Base-by-base conservation (phyloP, 2,113 vertebrate genomes). In the Trogon melanurus region DNA sequence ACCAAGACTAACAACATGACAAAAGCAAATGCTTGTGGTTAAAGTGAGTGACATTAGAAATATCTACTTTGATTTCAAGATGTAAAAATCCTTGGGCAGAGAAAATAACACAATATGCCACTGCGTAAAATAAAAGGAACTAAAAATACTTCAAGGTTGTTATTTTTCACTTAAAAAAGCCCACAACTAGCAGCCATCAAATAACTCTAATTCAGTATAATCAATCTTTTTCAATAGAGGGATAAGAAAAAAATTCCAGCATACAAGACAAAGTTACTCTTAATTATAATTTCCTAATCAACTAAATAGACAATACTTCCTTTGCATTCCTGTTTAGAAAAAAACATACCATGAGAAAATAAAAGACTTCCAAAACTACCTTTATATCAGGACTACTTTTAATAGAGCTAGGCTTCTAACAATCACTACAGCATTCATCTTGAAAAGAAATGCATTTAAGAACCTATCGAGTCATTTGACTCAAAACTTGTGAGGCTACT, bases 1-100 rank as follows among this genome's bases (percentile, higher is more conserved):
- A 91, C 85, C 91, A 95, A 91, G 79, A 91, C 84, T 79, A 95
- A 88, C 88, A 95, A 91, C 44, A 67, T 23, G 85, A 93, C 51
- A 93, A 75, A 91, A 89, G 87, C 54, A 88, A 91, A 69, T 9
- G 53, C 85, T 75, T 64, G 86, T 79, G 71, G 34, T 88, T 97
- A 91, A 89, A 73, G 92, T 95, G 85, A 94, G 13, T 82, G 83
- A 50, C 82, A 47, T 90, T 84, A 95, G 67, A 30, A 53, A 96
- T n/a, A 62, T 13, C 56, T 41, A 36, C 64, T 71, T 94, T 38
- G 36, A 89, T 74, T 92, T 87, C 79, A 51, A 85, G 27, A 83
- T 26, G 60, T 26, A 87, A 73, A 54, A 73, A 82, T 53, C 26
- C 57, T 80, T 69, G 14, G 47, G 47, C 56, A 78, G 26, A 72